Conservation (phyloP, 2,888 invertebrate species). For the Athalia circularis region DNA sequence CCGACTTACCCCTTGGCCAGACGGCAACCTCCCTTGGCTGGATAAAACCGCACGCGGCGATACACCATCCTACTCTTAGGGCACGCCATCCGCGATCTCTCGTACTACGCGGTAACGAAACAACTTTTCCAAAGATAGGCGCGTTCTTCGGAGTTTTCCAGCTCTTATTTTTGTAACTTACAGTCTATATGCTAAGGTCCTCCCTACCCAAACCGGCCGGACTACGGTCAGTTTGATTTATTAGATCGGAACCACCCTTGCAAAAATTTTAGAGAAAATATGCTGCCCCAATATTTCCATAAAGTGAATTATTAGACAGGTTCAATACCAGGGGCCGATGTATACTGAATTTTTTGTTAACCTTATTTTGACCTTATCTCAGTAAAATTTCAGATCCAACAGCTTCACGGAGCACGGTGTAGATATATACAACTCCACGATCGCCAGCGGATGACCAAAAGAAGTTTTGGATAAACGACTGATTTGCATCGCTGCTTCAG, state of each 20-base stretch:
- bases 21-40: background rate
- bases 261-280: conserved; percentile 72
- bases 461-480: conserved; percentile 15
- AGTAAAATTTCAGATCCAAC: conserved; percentile 38
- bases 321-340: conserved; percentile 50
- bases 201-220: conserved; percentile 13
- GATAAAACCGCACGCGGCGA: background rate
- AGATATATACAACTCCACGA: background rate
- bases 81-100: conserved; percentile 33
- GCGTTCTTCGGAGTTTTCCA: conserved; percentile 20
- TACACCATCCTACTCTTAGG: conserved; percentile 24
- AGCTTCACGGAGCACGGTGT: background rate
- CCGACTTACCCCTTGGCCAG: conserved; percentile 14
- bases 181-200: conserved; percentile 68
- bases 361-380: conserved; percentile 40
- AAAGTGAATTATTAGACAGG: conserved; percentile 69
- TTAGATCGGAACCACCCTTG: conserved; percentile 62
- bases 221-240: conserved; percentile 72
- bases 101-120: background rate
- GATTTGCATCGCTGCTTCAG: conserved; percentile 29
- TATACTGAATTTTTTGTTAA: conserved; percentile 38
- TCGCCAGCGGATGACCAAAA: conserved; percentile 9
- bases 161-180: conserved; percentile 51
- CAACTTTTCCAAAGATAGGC: conserved; percentile 36
- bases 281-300: conserved; percentile 68